Evolutionary conservation across 2,888 invertebrate genomes (phyloP).

Genomic region (Diarsia brunnea): DNA sequence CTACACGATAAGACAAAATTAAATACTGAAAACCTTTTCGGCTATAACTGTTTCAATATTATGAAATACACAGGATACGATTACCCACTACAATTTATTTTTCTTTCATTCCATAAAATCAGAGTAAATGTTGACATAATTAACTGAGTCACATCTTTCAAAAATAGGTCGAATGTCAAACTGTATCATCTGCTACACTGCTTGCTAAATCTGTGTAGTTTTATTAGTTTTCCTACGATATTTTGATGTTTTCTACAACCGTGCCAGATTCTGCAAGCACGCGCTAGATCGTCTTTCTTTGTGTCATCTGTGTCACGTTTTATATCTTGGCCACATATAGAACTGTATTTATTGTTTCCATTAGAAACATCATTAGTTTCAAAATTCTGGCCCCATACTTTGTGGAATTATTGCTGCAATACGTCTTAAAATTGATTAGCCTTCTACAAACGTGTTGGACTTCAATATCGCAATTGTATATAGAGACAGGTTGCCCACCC

Average conservation of each 20-base stretch:
- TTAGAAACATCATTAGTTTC: not conserved
- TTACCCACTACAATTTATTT: conserved; percentile 10
- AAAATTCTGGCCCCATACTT: not conserved
- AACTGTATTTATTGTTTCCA: conserved; percentile 5
- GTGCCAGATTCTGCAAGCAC: conserved; percentile 43
- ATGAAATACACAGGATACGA: not conserved
- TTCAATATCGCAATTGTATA: conserved; percentile 35
- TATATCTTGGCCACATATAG: not conserved
- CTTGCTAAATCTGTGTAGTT: conserved; percentile 42
- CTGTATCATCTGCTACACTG: conserved; percentile 46
- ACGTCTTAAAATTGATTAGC: conserved; percentile 23
- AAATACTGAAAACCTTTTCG: not conserved
- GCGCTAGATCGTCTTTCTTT: conserved; percentile 13
- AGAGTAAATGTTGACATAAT: conserved; percentile 36
- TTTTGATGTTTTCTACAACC: conserved; percentile 44
- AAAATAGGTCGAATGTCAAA: conserved; percentile 56
- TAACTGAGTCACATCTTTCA: conserved; percentile 13
- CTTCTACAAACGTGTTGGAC: conserved; percentile 15
- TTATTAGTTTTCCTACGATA: conserved; percentile 58
- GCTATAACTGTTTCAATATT: not conserved
- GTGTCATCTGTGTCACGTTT: conserved; percentile 1
- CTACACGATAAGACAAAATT: not conserved
- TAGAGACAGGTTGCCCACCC: conserved; percentile 41
- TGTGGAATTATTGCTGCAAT: conserved; percentile 8
- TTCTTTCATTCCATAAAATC: conserved; percentile 1